These are phyloP conservation scores for Empidonax alnorum DNA, from an alignment of 2,113 vertebrate species.

Conservation along the genomic window DNA sequence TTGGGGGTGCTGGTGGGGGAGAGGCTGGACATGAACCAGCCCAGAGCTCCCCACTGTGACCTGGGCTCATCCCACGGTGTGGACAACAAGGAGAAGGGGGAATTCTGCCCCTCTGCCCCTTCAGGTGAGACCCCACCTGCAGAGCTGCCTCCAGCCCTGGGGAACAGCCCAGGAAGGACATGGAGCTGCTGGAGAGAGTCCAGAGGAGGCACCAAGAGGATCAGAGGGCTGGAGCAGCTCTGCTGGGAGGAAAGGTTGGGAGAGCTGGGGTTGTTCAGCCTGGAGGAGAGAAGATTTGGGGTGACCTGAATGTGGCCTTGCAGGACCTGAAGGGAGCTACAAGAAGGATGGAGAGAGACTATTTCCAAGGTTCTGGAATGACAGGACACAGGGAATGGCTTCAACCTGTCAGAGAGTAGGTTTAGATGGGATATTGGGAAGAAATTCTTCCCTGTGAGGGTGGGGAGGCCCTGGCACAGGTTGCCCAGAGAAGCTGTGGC, in stretches of 20 bases:
- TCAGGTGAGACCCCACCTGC: neutral
- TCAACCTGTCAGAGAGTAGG: neutral
- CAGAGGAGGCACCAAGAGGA: neutral
- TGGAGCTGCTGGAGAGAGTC: neutral
- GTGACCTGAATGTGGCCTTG: neutral
- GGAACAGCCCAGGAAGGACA: neutral
- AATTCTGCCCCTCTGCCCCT: neutral
- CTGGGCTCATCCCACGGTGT: rapidly evolving
- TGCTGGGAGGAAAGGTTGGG: neutral
- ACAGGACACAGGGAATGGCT: neutral
- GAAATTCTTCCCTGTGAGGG: neutral
- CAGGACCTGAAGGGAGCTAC: rapidly evolving
- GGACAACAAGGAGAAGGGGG: no score
- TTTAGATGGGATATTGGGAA: neutral
- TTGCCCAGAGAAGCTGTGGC: neutral
- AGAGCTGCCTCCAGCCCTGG: neutral
- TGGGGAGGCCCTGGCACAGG: neutral
- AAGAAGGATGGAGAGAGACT: neutral
- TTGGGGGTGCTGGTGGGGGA: neutral
- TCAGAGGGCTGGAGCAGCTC: neutral
- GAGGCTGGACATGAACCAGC: neutral
- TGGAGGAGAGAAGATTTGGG: neutral
- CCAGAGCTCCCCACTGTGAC: rapidly evolving
- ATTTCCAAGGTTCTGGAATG: neutral
- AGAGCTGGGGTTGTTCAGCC: neutral